Evolutionary conservation across 2,888 invertebrate species (phyloP), one percentile per base, ranked within the genome.

Genomic region (Lycaena phlaeas): DNA sequence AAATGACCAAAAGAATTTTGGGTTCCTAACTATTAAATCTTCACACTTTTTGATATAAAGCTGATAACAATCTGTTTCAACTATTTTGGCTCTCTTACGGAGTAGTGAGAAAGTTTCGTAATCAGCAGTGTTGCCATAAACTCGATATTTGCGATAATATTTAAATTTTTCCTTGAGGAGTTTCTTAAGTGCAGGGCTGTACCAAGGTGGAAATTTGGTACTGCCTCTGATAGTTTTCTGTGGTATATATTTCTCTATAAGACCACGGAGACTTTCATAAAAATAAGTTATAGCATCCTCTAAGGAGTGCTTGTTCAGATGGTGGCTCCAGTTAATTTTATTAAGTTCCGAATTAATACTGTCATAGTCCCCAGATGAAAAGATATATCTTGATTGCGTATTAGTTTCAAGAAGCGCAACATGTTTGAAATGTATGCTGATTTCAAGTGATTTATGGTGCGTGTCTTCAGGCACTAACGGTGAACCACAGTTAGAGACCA

Each of bases 1-100:
- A 18, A 17, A 42, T 3, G 30, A 38, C 27, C 42, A 38, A 27
- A 42, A 42, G n/a, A 31, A 9, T 14, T 42, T 42, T 2, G 42
- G 38, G n/a, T 27, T 31, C 5, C 12, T 38, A 6, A 9, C 3
- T 27, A 42, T 42, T n/a, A 31, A 12, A 2, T 27, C 3, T 31
- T 38, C 34, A 11, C 38, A 31, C 5, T 38, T 42, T 10, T 31
- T n/a, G 7, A 38, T 7, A n/a, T 38, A 36, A 15, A 6, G 2
- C 4, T 31, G 15, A 22, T 42, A 38, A 31, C 38, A 42, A 10
- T 5, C n/a, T 28, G 7, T 7, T 11, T 14, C n/a, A n/a, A 31
- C 42, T 0, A 38, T 3, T 14, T n/a, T 25, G n/a, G n/a, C n/a
- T n/a, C n/a, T n/a, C n/a, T n/a, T 40, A 38, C 7, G 43, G 29